phyloP scores from a whole-genome alignment of 1,140 invertebrate genomes.

The Holcopasites calliopsidis region DNA sequence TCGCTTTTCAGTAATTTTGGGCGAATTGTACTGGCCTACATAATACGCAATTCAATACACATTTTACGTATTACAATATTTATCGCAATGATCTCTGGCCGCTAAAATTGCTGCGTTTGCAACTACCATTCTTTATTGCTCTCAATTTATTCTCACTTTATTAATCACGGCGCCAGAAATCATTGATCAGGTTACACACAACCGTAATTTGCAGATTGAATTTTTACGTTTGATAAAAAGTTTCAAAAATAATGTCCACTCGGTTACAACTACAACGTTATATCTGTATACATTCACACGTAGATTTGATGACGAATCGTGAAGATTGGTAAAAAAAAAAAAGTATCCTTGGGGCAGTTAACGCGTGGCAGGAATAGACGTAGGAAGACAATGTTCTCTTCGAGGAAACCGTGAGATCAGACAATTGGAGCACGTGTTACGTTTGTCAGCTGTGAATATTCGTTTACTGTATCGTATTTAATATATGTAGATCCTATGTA shows the following conservation, averaged over 20 bases:
- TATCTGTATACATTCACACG: background rate
- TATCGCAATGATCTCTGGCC: too few species aligned
- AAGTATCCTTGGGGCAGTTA: slow-evolving; percentile 5
- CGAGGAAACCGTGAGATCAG: background rate
- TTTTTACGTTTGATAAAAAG: background rate
- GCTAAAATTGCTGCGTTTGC: too few species aligned
- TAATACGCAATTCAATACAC: too few species aligned
- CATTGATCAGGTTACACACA: background rate
- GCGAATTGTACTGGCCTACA: too few species aligned
- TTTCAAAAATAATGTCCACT: slow-evolving; percentile 1
- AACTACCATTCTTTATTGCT: too few species aligned
- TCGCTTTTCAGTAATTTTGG: too few species aligned
- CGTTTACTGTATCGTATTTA: too few species aligned
- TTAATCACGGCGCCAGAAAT: too few species aligned
- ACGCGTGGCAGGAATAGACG: slow-evolving; percentile 7
- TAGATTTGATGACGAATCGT: background rate
- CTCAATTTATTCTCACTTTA: too few species aligned
- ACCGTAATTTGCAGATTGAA: background rate
- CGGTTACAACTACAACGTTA: background rate
- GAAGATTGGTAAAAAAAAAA: slow-evolving; percentile 2
- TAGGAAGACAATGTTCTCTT: slow-evolving; percentile 19
- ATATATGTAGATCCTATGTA: too few species aligned
- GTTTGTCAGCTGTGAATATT: background rate
- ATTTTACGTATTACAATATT: too few species aligned
- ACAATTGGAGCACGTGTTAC: background rate